Evolutionary conservation across 1,140 invertebrate genomes (phyloP).

Genomic region (Lanistes nyassanus): DNA sequence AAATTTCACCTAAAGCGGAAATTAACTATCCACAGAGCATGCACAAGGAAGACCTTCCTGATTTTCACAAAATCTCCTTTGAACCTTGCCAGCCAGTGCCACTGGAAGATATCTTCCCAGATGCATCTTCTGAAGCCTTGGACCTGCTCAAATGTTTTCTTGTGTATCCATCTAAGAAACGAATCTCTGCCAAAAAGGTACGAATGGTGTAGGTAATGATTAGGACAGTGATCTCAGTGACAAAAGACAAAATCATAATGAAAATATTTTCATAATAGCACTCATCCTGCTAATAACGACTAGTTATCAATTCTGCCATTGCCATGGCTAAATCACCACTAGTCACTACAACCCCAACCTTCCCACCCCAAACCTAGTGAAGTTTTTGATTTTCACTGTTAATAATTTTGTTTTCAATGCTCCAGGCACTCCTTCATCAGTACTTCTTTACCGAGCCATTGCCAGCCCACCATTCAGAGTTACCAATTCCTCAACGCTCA

Average conservation of each 20-base stretch:
- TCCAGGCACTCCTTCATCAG: slow-evolving; percentile 70
- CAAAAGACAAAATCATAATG: too few relatives aligned
- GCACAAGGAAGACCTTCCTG: slow-evolving; percentile 79
- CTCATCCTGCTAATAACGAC: too few relatives aligned
- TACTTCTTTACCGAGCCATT: slow-evolving; percentile 72
- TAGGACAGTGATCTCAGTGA: too few relatives aligned
- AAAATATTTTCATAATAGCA: too few relatives aligned
- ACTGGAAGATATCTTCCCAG: slow-evolving; percentile 77
- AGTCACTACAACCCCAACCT: too few relatives aligned
- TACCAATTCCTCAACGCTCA: slow-evolving; percentile 67
- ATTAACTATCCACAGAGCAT: slow-evolving; percentile 77
- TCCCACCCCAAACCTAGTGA: too few relatives aligned
- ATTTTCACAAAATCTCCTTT: slow-evolving; percentile 97
- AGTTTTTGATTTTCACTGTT: not conserved
- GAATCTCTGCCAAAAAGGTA: slow-evolving; percentile 85
- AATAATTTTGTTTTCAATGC: slow-evolving; percentile 26
- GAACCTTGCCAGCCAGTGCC: slow-evolving; percentile 78
- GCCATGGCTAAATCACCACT: too few relatives aligned
- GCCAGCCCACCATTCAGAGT: slow-evolving; percentile 68
- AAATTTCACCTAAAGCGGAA: not conserved
- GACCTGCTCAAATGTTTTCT: slow-evolving; percentile 83
- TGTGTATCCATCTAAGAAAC: slow-evolving; percentile 82
- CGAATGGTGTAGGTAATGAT: too few relatives aligned
- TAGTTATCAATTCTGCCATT: too few relatives aligned
- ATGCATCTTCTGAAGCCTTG: slow-evolving; percentile 77